Base-by-base conservation (phyloP, 2,888 invertebrate genomes). In the Parthenolecanium corni region DNA sequence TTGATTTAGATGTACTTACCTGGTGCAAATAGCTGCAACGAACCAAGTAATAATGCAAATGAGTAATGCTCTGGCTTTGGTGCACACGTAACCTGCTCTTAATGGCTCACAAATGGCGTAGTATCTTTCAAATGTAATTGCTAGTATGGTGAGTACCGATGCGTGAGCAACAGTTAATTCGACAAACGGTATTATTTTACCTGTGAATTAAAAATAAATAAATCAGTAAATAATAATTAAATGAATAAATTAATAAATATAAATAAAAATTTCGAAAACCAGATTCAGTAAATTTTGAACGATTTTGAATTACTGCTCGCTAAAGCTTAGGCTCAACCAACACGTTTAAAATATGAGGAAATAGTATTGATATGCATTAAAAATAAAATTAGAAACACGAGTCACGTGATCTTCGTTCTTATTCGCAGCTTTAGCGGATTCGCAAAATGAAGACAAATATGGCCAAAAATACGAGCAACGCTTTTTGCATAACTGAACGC, bases 131-230 rank as follows among this genome's bases (percentile, higher is more conserved):
- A 93, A 89, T 72, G 90, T 90, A 74, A 94, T 94, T 64, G 92
- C 93, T 70, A 94, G 76, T 70, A 94, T 93, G 40, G 93, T 94
- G 61, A 94, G 78, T 2, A 92, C 91, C 40, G 92, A 92, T 24
- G 92, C 90, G 73, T 92, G 91, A 2, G 91, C 90, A 21, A 93
- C 90, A 0, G 90, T 88, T 72, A 92, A 76, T 76, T 94, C 93
- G 65, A 93, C 85, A 73, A 92, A 92, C 1, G 93, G 92, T 3
- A 93, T 90, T 21, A 89, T 85, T 73, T 91, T 87, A 77, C 93
- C 94, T 93, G 80, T 42, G 78, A 66, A 64, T 44, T 47, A 36
- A 31, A 58, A 61, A 57, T 25, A 18, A 3, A 36, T 18, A 20
- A 46, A 16, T n/a, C n/a, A n/a, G n/a, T 31, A 31, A 31, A 31